Conservation (phyloP, 2,888 invertebrate species). For the Synergus umbraculus region DNA sequence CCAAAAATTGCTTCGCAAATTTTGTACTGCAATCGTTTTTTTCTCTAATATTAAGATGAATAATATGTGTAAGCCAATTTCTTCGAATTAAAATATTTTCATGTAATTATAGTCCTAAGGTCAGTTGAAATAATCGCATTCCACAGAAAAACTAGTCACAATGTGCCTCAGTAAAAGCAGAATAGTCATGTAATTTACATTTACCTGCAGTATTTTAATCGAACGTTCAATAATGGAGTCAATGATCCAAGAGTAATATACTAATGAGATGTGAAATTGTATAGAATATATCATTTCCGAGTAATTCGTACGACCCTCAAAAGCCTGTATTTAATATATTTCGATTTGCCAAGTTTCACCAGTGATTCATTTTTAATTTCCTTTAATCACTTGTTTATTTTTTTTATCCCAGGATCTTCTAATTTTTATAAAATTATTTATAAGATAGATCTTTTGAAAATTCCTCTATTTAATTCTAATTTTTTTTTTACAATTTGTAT, state of each 20-base stretch:
- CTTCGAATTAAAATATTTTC: not conserved
- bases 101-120: not conserved
- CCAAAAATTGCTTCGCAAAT: not conserved
- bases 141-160: constrained; percentile 22
- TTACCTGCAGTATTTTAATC: constrained; percentile 26
- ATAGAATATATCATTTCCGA: not conserved
- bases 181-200: constrained; percentile 4
- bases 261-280: constrained; percentile 23
- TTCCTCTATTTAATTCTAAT: not conserved
- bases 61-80: not conserved
- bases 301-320: constrained; percentile 16
- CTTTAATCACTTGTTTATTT: not conserved
- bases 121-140: not conserved
- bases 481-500: not conserved
- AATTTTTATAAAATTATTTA: no score
- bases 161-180: not conserved
- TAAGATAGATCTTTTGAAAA: not conserved
- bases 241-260: constrained; percentile 6
- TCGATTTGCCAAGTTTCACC: not conserved
- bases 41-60: not conserved
- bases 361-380: not conserved
- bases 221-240: constrained; percentile 15
- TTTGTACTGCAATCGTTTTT: not conserved
- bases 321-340: constrained; percentile 21
- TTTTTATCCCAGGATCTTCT: no score